Evolutionary conservation across 2,113 vertebrate genomes (phyloP).

Genomic region (Coptodon rendalli): DNA sequence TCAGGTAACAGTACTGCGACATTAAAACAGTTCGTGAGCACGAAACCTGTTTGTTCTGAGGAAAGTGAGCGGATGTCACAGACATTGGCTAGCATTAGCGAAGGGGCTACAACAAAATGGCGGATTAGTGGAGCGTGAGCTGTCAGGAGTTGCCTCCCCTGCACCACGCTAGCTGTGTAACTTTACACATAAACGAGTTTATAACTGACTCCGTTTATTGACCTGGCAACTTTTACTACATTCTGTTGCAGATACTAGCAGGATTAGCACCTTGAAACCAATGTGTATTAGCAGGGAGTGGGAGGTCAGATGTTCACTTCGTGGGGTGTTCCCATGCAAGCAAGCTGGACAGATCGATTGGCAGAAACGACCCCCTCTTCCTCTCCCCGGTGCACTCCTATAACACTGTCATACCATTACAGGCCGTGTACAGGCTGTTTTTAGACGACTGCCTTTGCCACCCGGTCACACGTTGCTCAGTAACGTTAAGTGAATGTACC

Average conservation of each 20-base stretch:
- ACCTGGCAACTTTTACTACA: not conserved
- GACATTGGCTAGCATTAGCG: slow-evolving; percentile 35
- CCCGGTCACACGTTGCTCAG: slow-evolving; percentile 38
- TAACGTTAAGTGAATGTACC: slow-evolving; percentile 48
- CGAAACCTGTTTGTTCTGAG: not conserved
- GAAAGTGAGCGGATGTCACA: not conserved
- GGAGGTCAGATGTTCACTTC: slow-evolving; percentile 43
- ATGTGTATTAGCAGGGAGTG: slow-evolving; percentile 19
- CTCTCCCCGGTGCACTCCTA: not conserved
- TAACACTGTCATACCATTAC: slow-evolving; percentile 38
- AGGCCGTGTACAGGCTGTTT: slow-evolving; percentile 52
- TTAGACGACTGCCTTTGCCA: slow-evolving; percentile 35
- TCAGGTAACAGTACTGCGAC: rapidly evolving
- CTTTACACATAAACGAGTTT: not conserved
- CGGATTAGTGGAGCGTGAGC: slow-evolving; percentile 60
- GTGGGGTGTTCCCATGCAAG: slow-evolving; percentile 41
- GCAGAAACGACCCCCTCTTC: slow-evolving; percentile 4
- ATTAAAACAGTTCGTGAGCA: rapidly evolving
- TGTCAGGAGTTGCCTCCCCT: slow-evolving; percentile 57
- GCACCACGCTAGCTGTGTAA: slow-evolving; percentile 15
- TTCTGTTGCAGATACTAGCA: not conserved
- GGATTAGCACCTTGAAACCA: not conserved
- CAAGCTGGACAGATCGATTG: slow-evolving; percentile 32
- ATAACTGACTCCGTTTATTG: not conserved
- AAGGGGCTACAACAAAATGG: slow-evolving; percentile 66